Percentiles rank a stretch among this genome's conserved stretches.
Conservation (phyloP, 1,140 invertebrate species). For the Hyles vespertilio region DNA sequence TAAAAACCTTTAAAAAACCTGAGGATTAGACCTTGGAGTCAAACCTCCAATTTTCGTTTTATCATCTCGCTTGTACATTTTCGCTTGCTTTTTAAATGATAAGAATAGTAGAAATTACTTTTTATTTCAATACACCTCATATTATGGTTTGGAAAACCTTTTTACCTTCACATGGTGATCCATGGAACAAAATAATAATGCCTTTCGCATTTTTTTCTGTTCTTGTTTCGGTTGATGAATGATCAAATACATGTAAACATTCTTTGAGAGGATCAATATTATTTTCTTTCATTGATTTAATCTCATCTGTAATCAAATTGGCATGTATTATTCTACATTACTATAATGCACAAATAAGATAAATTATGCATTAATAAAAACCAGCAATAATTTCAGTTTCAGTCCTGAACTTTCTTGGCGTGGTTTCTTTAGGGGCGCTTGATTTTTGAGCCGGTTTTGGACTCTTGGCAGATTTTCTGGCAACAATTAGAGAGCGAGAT, state of each 20-base stretch:
- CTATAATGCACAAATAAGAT: not conserved
- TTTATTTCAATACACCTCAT: too few relatives aligned
- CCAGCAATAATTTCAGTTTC: constrained; percentile 59
- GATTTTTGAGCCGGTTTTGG: constrained; percentile 33
- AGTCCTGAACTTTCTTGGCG: constrained; percentile 40
- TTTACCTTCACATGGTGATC: constrained; percentile 58
- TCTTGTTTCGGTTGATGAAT: constrained; percentile 12
- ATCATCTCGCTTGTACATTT: too few relatives aligned
- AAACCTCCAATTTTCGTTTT: too few relatives aligned
- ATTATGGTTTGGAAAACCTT: not conserved
- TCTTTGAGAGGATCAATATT: constrained; percentile 51
- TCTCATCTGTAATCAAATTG: constrained; percentile 41
- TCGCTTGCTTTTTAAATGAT: too few relatives aligned
- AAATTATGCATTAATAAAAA: constrained; percentile 13
- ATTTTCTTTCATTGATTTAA: constrained; percentile 45
- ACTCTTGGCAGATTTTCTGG: constrained; percentile 46
- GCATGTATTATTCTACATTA: not conserved
- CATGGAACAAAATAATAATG: constrained; percentile 55
- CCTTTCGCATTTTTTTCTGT: constrained; percentile 43
- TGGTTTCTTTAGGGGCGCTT: constrained; percentile 20
- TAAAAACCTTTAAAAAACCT: too few relatives aligned
- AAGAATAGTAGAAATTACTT: too few relatives aligned
- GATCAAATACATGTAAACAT: constrained; percentile 39
- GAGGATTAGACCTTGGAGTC: too few relatives aligned
- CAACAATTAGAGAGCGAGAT: constrained; percentile 6